Conservation (phyloP, 2,113 vertebrate genomes). For the Percina caprodes region DNA sequence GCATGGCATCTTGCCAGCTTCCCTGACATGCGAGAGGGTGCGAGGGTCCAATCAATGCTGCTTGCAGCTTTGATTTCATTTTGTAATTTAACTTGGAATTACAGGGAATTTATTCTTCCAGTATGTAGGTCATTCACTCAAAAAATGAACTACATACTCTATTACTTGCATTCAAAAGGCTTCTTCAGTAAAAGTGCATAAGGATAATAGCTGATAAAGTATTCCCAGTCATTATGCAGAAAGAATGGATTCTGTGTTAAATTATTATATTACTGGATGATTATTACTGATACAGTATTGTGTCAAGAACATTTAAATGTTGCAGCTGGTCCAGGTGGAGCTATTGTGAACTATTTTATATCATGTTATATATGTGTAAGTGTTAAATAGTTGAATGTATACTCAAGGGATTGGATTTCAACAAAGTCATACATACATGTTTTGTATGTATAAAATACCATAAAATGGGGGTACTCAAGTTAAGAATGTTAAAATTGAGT, state of each 20-base stretch:
- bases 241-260: not conserved
- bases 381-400: not conserved
- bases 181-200: not conserved
- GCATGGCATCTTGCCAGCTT: too few relatives aligned
- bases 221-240: not conserved
- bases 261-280: not conserved
- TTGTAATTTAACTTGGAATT: not conserved
- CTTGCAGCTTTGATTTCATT: not conserved
- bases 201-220: not conserved
- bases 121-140: not conserved
- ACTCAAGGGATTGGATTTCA: not conserved
- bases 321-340: not conserved
- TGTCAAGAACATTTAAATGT: not conserved
- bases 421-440: not conserved
- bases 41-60: too few relatives aligned
- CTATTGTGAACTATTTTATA: not conserved
- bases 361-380: not conserved
- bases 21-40: too few relatives aligned
- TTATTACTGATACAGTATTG: not conserved
- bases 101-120: not conserved
- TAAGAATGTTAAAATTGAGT: not conserved
- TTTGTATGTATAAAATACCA: not conserved
- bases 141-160: too few relatives aligned
- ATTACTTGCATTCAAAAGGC: not conserved
- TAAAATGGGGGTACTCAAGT: too few relatives aligned